A percentile compares a stretch with the other conserved stretches of the same genome.
phyloP scores from a whole-genome alignment of 2,113 vertebrate species.

The Danio rerio region GRCz12tu NC_133183.1:22259001-22259500 shows the following conservation, averaged over 20 bases:
- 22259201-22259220: background rate
- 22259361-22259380: constrained; percentile 12
- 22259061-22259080: background rate
- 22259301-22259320: background rate
- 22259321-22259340: background rate
- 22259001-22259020: constrained; percentile 66
- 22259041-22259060: constrained; percentile 24
- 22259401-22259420: background rate
- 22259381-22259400: background rate
- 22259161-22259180: background rate
- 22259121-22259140: constrained; percentile 9
- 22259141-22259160: constrained; percentile 24
- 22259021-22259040: constrained; percentile 59
- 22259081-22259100: background rate
- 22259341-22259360: background rate
- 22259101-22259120: background rate
- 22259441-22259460: constrained; percentile 22
- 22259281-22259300: constrained; percentile 12
- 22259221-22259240: constrained; percentile 23
- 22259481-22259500: background rate
- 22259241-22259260: constrained; percentile 17
- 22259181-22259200: constrained; percentile 2
- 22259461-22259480: constrained; percentile 26
- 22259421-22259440: background rate
- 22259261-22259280: background rate